Evolutionary conservation across 2,113 vertebrate species (phyloP).

Genomic region (Leucosticte australis): DNA sequence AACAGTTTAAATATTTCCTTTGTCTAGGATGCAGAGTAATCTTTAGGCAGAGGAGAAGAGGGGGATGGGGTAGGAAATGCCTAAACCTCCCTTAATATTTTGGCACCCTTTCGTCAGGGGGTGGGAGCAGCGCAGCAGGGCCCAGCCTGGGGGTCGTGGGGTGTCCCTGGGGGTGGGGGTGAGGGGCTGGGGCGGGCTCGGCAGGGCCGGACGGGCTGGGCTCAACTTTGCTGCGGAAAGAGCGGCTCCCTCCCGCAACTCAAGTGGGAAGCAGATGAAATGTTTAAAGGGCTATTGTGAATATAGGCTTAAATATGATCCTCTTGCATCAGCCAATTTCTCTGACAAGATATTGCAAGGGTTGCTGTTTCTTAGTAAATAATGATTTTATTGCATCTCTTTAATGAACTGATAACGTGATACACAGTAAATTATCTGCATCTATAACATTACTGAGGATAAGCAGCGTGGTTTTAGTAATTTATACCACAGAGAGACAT

Average conservation of each 20-base stretch:
- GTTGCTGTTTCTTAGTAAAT: slow-evolving; percentile 53
- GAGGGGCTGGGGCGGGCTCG: not conserved
- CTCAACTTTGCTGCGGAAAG: not conserved
- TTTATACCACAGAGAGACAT: slow-evolving; percentile 51
- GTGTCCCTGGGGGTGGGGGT: not conserved
- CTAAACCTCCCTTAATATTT: slow-evolving; percentile 67
- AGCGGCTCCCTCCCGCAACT: slow-evolving; percentile 1
- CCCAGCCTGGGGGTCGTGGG: fast-evolving
- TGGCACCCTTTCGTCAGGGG: slow-evolving; percentile 4
- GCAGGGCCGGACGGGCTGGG: not conserved
- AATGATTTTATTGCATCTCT: slow-evolving; percentile 49
- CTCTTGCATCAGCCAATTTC: slow-evolving; percentile 44
- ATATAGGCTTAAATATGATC: slow-evolving; percentile 41
- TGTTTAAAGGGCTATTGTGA: slow-evolving; percentile 27
- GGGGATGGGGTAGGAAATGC: slow-evolving; percentile 49
- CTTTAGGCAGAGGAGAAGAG: slow-evolving; percentile 77
- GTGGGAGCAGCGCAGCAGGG: fast-evolving
- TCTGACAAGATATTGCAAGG: slow-evolving; percentile 48
- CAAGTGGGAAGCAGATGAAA: slow-evolving; percentile 22
- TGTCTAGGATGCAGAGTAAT: slow-evolving; percentile 89
- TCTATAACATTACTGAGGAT: slow-evolving; percentile 51
- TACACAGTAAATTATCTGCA: slow-evolving; percentile 58
- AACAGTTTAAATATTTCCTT: slow-evolving; percentile 99
- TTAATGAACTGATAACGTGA: slow-evolving; percentile 51
- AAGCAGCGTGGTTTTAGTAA: slow-evolving; percentile 56